These are phyloP conservation scores for Nanorana parkeri DNA, from an alignment of 2,113 vertebrate species.

Conservation along the genomic window DNA sequence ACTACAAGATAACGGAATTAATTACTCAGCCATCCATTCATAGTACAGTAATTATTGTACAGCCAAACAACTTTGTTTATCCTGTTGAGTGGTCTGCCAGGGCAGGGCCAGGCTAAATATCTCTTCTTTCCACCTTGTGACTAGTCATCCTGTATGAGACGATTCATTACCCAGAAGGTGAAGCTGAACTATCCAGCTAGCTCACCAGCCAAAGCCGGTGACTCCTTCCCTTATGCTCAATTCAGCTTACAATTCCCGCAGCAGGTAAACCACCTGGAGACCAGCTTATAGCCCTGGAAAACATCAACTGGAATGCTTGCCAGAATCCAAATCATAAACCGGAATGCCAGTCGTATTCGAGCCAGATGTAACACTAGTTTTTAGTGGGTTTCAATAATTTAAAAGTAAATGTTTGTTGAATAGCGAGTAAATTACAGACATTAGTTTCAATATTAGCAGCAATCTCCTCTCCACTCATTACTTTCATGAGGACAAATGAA, in stretches of 20 bases:
- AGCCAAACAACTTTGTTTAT: no score
- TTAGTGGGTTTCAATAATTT: constrained; percentile 31
- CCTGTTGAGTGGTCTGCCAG: not conserved
- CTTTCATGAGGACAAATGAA: constrained; percentile 55
- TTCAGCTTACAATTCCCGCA: constrained; percentile 1
- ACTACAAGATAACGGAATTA: no score
- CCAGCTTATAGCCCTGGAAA: not conserved
- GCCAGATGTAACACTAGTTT: constrained; percentile 26
- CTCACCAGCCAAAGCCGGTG: constrained; percentile 1
- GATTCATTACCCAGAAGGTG: constrained; percentile 7
- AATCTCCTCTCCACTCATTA: constrained; percentile 31
- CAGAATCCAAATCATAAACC: not conserved
- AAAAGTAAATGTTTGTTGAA: constrained; percentile 45
- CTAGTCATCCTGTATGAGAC: constrained; percentile 12
- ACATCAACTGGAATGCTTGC: not conserved
- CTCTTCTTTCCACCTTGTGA: not conserved
- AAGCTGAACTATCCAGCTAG: not conserved
- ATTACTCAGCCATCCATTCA: no score
- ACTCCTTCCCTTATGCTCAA: not conserved
- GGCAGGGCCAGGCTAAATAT: not conserved
- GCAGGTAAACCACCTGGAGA: constrained; percentile 9
- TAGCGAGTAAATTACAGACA: constrained; percentile 30
- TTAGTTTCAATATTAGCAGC: constrained; percentile 48
- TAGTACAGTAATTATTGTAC: no score
- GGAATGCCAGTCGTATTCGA: not conserved